phyloP scores from a whole-genome alignment of 1,140 invertebrate species.

The Trichoplusia ni region DNA sequence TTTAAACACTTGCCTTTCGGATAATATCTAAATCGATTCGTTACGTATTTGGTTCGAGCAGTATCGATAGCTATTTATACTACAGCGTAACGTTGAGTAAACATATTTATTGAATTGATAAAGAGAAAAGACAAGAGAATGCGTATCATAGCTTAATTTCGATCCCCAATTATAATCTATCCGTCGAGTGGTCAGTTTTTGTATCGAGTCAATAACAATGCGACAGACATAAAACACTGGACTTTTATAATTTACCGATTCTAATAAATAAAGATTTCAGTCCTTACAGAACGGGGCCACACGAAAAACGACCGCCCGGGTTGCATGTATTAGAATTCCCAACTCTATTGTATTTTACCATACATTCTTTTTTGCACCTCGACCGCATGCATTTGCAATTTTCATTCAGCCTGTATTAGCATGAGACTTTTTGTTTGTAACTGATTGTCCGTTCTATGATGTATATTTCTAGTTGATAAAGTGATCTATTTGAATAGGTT shows the following conservation, averaged over 20 bases:
- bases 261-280: constrained; percentile 81
- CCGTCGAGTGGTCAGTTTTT: constrained; percentile 43
- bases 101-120: no score
- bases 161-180: constrained; percentile 24
- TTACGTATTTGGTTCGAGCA: no score
- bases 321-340: constrained; percentile 68
- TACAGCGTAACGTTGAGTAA: no score
- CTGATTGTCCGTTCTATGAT: constrained; percentile 8
- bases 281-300: constrained; percentile 53
- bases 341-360: constrained; percentile 78
- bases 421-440: neutral
- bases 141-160: constrained; percentile 31
- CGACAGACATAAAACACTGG: constrained; percentile 60
- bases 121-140: constrained; percentile 15
- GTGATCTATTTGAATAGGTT: neutral
- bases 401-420: constrained; percentile 43
- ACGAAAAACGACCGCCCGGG: constrained; percentile 78
- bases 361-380: constrained; percentile 80
- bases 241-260: constrained; percentile 74
- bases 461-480: neutral
- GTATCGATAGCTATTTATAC: no score
- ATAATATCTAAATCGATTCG: no score
- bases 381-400: constrained; percentile 77
- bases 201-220: constrained; percentile 56
- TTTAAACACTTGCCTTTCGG: neutral